Evolutionary conservation across 2,113 vertebrate genomes (phyloP).

Genomic region (Corydoras sp.): DNA sequence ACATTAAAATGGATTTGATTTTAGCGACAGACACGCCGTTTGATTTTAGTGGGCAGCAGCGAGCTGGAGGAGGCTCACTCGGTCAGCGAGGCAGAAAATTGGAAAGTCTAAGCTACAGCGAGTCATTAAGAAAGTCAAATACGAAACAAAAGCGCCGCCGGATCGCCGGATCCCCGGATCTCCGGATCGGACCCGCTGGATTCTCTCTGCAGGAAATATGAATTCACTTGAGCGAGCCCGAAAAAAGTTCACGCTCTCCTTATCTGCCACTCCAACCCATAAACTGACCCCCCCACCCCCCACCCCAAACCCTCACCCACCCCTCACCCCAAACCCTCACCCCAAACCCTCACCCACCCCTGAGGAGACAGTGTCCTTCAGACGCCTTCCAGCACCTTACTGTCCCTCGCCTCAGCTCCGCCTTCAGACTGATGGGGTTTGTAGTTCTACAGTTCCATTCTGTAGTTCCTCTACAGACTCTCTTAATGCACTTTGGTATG

Average conservation of each 20-base stretch:
- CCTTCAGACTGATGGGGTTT: too few relatives aligned
- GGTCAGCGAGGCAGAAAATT: constrained; percentile 63
- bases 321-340: too few relatives aligned
- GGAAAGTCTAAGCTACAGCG: constrained; percentile 63
- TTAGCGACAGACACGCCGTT: constrained; percentile 46
- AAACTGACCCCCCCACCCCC: constrained; percentile 48
- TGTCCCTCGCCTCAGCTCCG: too few relatives aligned
- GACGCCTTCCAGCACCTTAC: too few relatives aligned
- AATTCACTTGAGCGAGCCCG: constrained; percentile 38
- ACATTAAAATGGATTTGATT: constrained; percentile 34
- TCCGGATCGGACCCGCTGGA: constrained; percentile 54
- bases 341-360: not conserved
- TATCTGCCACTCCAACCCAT: constrained; percentile 51
- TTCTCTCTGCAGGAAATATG: constrained; percentile 50
- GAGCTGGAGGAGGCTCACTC: constrained; percentile 51
- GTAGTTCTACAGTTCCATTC: too few relatives aligned
- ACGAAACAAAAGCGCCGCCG: constrained; percentile 59
- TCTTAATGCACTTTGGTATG: too few relatives aligned
- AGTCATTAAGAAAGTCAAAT: constrained; percentile 68
- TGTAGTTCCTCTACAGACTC: too few relatives aligned
- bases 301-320: not conserved
- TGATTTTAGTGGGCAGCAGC: constrained; percentile 36
- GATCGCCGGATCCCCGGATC: constrained; percentile 50
- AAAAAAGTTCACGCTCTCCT: constrained; percentile 49
- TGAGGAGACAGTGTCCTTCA: too few relatives aligned